Percentiles rank a stretch among this genome's conserved stretches.
phyloP scores from a whole-genome alignment of 30 jellyfish, hydroid and myxozoan genomes.

The Cassiopea andromeda region DNA sequence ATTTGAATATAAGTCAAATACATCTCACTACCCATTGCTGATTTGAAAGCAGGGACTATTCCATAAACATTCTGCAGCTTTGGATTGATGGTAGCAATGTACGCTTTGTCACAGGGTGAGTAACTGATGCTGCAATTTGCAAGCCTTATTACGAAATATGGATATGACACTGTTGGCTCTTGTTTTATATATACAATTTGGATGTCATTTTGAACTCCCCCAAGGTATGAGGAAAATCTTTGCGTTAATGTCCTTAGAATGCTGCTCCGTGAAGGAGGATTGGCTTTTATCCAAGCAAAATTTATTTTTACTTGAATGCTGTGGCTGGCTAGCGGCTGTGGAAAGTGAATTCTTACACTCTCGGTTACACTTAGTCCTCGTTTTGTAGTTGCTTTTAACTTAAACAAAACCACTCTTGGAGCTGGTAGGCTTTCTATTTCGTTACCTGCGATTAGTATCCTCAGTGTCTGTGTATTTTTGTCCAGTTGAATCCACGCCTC shows the following conservation, averaged over 20 bases:
- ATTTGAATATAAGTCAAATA: slow-evolving; percentile 48
- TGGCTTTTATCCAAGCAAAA: slow-evolving; percentile 71
- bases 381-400: slow-evolving; percentile 78
- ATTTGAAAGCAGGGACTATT: slow-evolving; percentile 34
- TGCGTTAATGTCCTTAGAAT: slow-evolving; percentile 26
- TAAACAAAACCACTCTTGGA: slow-evolving; percentile 41
- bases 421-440: neutral
- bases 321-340: slow-evolving; percentile 35
- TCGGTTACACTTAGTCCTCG: slow-evolving; percentile 78
- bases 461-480: slow-evolving; percentile 47
- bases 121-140: slow-evolving; percentile 69
- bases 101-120: slow-evolving; percentile 74
- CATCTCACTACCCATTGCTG: slow-evolving; percentile 58
- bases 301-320: slow-evolving; percentile 64
- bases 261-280: slow-evolving; percentile 24
- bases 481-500: slow-evolving; percentile 69
- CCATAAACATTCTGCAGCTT: slow-evolving; percentile 35
- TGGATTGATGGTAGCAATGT: slow-evolving; percentile 5
- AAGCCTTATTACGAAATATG: slow-evolving; percentile 54
- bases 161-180: slow-evolving; percentile 27
- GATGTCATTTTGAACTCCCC: slow-evolving; percentile 27
- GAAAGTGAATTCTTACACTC: slow-evolving; percentile 43
- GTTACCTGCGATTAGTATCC: slow-evolving; percentile 29
- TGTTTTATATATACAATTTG: slow-evolving; percentile 31
- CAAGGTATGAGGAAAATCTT: slow-evolving; percentile 59